Base-by-base conservation (phyloP, 2,797 vertebrate genomes). In the Streptopelia turtur region DNA sequence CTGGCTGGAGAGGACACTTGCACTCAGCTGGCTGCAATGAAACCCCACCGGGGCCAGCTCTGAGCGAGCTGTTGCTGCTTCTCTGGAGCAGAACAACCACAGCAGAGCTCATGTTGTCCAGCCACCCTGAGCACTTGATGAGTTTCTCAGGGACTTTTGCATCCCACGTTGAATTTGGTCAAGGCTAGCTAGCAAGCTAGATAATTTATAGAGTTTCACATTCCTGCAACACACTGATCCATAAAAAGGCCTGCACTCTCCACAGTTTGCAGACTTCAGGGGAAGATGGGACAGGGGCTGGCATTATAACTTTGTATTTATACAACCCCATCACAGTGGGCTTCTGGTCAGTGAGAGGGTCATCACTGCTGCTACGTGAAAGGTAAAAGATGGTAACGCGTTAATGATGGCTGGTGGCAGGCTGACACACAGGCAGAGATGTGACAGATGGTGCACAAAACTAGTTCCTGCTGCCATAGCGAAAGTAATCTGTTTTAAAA, bases 401-500 rank as follows among this genome's bases (percentile, higher is more conserved):
- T 31, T 71, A 6, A 6, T 7, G 69, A 24, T 2, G 3, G 45
- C 6, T 31, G 18, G 80, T 81, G 63, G 74, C 77, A 22, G 82
- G 72, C 91, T 87, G 93, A 61, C 31, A 37, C 77, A 3, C 16
- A 2, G 85, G 69, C 16, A 0, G 27, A 33, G 90, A 37, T 22
- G 39, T 0, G 55, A 72, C 93, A 96, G 85, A 93, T 87, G 89
- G 93, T 93, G 89, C 60, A 37, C 60, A 50, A 25, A 82, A 15
- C 69, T 45, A 74, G 53, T 88, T 90, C 84, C 66, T 87, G 65
- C 84, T 92, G 82, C 86, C 5, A 9, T 22, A 53, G 59, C 35
- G 68, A 79, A 53, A 74, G 43, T 20, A 53, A 75, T 83, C 92
- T 90, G 71, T 63, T 92, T 63, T 92, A 81, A 91, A 91, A 91